A percentile compares a stretch with the other conserved stretches of the same genome.
Evolutionary conservation across 2,113 vertebrate species (phyloP).

Genomic region (Grammomys surdaster): DNA sequence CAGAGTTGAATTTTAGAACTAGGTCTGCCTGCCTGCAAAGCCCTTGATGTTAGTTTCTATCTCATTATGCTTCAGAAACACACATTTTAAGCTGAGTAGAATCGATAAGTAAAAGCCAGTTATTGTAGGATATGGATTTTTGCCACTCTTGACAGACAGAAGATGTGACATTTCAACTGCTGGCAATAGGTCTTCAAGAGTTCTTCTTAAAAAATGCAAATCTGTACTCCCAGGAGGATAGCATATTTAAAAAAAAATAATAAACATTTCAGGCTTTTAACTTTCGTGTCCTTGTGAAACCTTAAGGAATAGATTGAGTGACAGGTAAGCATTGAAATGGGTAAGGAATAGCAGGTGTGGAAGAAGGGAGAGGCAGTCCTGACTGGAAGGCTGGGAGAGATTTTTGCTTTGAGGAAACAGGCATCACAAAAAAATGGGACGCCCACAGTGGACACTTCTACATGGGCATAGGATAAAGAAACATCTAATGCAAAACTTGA

Average conservation of each 20-base stretch:
- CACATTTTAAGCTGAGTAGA: slow-evolving; percentile 69
- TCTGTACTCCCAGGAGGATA: slow-evolving; percentile 57
- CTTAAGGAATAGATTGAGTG: slow-evolving; percentile 19
- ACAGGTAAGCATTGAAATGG: slow-evolving; percentile 9
- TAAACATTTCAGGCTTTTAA: slow-evolving; percentile 61
- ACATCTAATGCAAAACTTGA: not conserved
- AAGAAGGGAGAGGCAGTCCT: not conserved
- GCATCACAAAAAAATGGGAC: not conserved
- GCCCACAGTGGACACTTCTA: not conserved
- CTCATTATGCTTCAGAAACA: slow-evolving; percentile 72
- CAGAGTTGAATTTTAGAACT: slow-evolving; percentile 54
- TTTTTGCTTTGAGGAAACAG: not conserved
- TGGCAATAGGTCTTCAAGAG: slow-evolving; percentile 72
- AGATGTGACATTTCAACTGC: slow-evolving; percentile 75
- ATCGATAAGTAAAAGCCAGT: slow-evolving; percentile 69
- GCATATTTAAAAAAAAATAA: slow-evolving; percentile 45
- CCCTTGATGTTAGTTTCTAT: slow-evolving; percentile 55
- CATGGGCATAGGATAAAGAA: not conserved
- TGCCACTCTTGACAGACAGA: slow-evolving; percentile 77
- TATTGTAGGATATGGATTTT: slow-evolving; percentile 77
- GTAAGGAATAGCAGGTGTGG: not conserved
- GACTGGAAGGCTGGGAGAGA: not conserved
- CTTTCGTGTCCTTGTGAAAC: slow-evolving; percentile 52
- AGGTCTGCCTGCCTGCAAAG: slow-evolving; percentile 49
- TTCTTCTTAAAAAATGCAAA: slow-evolving; percentile 71